Percentiles rank a stretch among this genome's conserved stretches.
These are phyloP conservation scores for Nemoura dubitans DNA, from an alignment of 2,888 invertebrate species.

Conservation along the genomic window DNA sequence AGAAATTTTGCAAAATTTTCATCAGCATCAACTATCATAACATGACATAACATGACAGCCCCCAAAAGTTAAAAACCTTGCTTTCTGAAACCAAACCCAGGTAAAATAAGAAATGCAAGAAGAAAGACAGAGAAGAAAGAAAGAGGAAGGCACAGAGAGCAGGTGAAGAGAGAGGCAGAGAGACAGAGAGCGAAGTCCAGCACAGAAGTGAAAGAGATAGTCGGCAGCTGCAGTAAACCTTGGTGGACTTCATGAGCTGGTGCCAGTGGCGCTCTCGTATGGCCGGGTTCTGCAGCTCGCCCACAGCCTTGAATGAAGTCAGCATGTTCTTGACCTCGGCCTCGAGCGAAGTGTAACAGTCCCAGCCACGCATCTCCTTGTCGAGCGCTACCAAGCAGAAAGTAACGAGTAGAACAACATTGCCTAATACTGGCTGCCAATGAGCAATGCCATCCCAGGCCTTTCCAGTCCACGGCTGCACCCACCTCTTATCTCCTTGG, in stretches of 20 bases:
- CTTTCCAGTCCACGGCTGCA: too few species aligned
- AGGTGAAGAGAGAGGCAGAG: slow-evolving; percentile 28
- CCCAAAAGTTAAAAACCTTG: too few species aligned
- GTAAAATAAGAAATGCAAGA: background rate
- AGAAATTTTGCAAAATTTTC: too few species aligned
- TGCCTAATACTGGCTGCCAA: background rate
- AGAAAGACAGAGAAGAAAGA: slow-evolving; percentile 15
- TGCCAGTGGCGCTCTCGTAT: slow-evolving; percentile 97
- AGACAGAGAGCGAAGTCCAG: slow-evolving; percentile 9
- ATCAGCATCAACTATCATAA: too few species aligned
- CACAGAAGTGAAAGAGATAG: too few species aligned
- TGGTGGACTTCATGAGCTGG: slow-evolving; percentile 94
- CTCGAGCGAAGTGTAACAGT: slow-evolving; percentile 87
- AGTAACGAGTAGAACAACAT: slow-evolving; percentile 45
- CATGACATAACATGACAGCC: too few species aligned
- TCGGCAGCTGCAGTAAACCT: slow-evolving; percentile 67
- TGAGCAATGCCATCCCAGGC: too few species aligned
- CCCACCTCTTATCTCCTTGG: slow-evolving; percentile 83
- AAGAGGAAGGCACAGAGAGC: slow-evolving; percentile 10
- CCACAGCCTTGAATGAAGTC: slow-evolving; percentile 92
- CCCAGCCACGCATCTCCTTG: slow-evolving; percentile 97
- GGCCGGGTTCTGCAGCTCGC: slow-evolving; percentile 94
- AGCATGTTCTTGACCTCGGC: slow-evolving; percentile 95
- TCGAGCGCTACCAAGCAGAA: slow-evolving; percentile 70
- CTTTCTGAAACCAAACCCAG: too few species aligned